Evolutionary conservation across 2,888 invertebrate genomes (phyloP), one percentile per base, ranked within the genome.

Genomic region (Bugula neritina): DNA sequence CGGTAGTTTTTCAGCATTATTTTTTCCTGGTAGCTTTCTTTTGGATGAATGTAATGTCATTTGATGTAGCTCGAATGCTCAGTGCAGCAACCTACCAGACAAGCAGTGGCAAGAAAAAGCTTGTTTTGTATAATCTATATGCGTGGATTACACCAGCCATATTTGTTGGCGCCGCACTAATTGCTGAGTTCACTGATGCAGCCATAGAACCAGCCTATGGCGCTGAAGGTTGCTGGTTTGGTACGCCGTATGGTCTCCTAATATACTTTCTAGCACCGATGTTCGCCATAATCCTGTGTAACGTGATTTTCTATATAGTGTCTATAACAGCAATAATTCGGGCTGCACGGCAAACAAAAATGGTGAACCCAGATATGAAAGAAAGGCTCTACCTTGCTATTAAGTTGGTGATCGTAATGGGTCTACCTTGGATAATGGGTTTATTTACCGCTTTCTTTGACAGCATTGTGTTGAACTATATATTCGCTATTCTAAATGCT

Each of bases 61-160:
- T 86, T 78, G 89, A 90, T 79, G 86, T 89, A 80, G 87, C 88
- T 81, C 84, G 86, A 58, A 85, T 85, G 0, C 86, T 86, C 74
- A 43, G 10, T 43, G 76, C 25, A 3, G 25, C 10, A 27, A 17
- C 43, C 2, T 5, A 5, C 29, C 21, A 34, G 25, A 10, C 77
- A 25, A 73, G 17, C 29, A 29, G 10, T 21, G 31, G 25, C 31
- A 54, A 3, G 23, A 71, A 13, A 23, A 70, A 35, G 21, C 69
- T 72, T 23, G 23, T 52, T 3, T 43, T 34, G 27, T 75, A 75
- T 54, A 71, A 31, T n/a, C n/a, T 63, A 1, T 74, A 58, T 35
- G 73, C 73, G 35, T 74, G 74, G 74, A 10, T 25, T 2, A 21
- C 25, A n/a, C 74, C 74, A 31, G 13, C 34, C 5, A 17, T 74